Evolutionary conservation across 2,797 vertebrate genomes (phyloP).

Genomic region (Buceros bicornis): DNA sequence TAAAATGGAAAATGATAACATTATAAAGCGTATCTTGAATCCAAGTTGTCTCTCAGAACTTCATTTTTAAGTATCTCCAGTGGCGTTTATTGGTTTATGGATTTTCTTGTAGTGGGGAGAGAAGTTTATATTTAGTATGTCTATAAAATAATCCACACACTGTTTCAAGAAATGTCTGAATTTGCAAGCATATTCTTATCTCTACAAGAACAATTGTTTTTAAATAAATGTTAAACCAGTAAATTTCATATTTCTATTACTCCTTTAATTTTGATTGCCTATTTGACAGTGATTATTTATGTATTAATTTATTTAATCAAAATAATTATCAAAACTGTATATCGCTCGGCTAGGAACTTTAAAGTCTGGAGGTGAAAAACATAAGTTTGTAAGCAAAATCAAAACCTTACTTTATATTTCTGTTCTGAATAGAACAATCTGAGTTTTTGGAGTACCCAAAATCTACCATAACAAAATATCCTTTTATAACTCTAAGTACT

Average conservation of each 20-base stretch:
- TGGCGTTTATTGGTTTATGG: neutral
- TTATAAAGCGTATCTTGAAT: neutral
- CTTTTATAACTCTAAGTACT: neutral
- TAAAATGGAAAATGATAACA: neutral
- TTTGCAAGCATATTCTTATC: neutral
- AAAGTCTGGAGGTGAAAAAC: neutral
- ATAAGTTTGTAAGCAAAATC: neutral
- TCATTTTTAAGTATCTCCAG: neutral
- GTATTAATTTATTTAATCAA: neutral
- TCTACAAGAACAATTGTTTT: neutral
- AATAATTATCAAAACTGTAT: neutral
- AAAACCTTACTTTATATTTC: neutral
- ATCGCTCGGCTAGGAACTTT: neutral
- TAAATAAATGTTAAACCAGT: neutral
- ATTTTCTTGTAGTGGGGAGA: neutral
- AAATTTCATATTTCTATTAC: neutral
- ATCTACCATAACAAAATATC: no score
- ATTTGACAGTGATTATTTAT: neutral
- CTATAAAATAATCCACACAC: neutral
- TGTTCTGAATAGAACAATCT: neutral
- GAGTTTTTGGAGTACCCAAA: neutral
- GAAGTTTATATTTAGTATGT: neutral
- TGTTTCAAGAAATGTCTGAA: neutral
- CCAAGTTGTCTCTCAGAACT: neutral
- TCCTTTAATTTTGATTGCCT: neutral